A percentile compares a stretch with the other conserved stretches of the same genome.
phyloP scores from a whole-genome alignment of 1,140 invertebrate species.

The Anastrepha obliqua region DNA sequence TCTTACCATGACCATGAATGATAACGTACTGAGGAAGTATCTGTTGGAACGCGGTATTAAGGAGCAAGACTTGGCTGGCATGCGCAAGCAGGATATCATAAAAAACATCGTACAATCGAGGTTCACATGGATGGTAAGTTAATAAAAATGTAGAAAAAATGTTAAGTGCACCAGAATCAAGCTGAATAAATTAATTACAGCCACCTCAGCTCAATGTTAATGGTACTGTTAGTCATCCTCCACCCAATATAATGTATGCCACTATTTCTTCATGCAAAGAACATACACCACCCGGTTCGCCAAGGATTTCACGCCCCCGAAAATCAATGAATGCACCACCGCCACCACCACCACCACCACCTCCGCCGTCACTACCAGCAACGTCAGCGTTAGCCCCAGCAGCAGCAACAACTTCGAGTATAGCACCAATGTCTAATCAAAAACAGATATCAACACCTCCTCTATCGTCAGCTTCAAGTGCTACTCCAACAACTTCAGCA shows the following conservation, averaged over 20 bases:
- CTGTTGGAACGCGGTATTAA: constrained; percentile 69
- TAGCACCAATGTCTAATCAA: background rate
- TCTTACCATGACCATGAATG: constrained; percentile 61
- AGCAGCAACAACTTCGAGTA: background rate
- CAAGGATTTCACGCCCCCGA: constrained; percentile 47
- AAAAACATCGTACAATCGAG: constrained; percentile 69
- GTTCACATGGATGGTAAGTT: constrained; percentile 67
- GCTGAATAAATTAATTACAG: constrained; percentile 1
- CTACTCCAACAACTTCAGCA: background rate
- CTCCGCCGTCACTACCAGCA: background rate
- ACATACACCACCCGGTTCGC: background rate
- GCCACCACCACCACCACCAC: constrained; percentile 60
- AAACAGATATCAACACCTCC: constrained; percentile 21
- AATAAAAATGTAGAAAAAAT: background rate
- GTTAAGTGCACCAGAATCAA: background rate
- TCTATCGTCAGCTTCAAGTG: constrained; percentile 59
- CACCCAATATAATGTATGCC: constrained; percentile 63
- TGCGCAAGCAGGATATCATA: constrained; percentile 64
- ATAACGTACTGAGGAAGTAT: constrained; percentile 69
- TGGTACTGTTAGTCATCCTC: background rate
- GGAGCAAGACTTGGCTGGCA: constrained; percentile 64
- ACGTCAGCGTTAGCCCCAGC: too few relatives aligned
- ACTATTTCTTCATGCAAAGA: constrained; percentile 67
- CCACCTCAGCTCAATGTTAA: constrained; percentile 3
- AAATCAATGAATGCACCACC: constrained; percentile 59